A percentile compares a stretch with the other conserved stretches of the same genome.
Evolutionary conservation across 2,113 vertebrate species (phyloP).

Genomic region (Limnothrissa miodon): DNA sequence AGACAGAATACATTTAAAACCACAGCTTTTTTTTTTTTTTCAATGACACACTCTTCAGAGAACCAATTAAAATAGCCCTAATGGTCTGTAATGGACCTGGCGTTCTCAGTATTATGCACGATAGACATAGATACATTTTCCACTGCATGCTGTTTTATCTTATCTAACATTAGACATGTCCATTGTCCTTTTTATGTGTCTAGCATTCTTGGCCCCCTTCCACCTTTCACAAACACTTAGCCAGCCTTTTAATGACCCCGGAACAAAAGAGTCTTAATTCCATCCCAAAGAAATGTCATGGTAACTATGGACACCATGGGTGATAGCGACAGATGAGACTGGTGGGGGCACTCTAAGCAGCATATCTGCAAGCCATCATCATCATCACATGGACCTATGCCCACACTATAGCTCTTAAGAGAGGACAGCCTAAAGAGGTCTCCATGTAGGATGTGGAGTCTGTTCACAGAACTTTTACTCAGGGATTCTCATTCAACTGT

Average conservation of each 20-base stretch:
- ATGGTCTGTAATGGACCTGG: neutral
- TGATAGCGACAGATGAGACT: neutral
- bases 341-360: neutral
- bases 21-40: neutral
- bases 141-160: neutral
- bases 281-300: neutral
- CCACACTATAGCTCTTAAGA: neutral
- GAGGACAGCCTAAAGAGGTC: neutral
- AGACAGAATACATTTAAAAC: neutral
- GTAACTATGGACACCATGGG: conserved; percentile 5
- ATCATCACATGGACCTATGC: neutral
- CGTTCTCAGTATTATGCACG: neutral
- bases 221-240: conserved; percentile 15
- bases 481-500: neutral
- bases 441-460: neutral
- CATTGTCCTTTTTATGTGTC: conserved; percentile 12
- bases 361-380: neutral
- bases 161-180: neutral
- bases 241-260: neutral
- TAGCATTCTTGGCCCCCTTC: neutral
- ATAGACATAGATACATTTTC: neutral
- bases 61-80: neutral
- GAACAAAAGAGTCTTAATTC: neutral
- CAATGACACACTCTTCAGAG: neutral
- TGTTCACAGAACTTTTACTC: neutral